Base-by-base conservation (phyloP, 2,113 vertebrate species). In the Tor tambroides region DNA sequence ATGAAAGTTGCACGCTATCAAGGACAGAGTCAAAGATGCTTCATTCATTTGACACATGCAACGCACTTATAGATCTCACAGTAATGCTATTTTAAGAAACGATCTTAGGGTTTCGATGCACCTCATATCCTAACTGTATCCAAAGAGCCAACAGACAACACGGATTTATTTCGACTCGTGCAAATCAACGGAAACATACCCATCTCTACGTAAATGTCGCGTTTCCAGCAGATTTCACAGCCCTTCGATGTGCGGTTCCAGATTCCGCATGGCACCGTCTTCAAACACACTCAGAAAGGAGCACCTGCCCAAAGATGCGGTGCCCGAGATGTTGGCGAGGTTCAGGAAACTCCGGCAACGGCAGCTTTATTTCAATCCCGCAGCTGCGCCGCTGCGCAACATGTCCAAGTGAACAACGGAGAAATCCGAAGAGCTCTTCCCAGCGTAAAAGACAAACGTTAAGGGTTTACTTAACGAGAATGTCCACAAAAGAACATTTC, bases 231-330 rank as follows among this genome's bases (percentile, higher is more conserved):
- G 92, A 11, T 54, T 89, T 92, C 76, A 92, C n/a, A 89, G 91
- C 89, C 90, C 75, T 92, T 90, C 86, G 89, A 85, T 85, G 91
- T 86, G 88, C 87, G 89, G 83, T 87, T 91, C 90, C 92, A 83
- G 19, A 90, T 74, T 92, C 91, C 91, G 91, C 94, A 95, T 95
- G 93, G 92, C 90, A 92, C 87, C 84, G 74, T 79, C 90, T 85
- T 59, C 19, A 84, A n/a, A 43, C 61, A 80, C 6, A 80, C 83
- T 63, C 87, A 88, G 71, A 75, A 59, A 84, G 14, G 15, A 77
- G 67, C 85, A 76, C 89, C 85, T 87, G 87, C 85, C 82, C 77
- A 67, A 56, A 80, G 71, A 51, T 71, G 85, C 87, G 56, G 43
- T 77, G 85, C 51, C 61, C 75, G 72, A 85, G 76, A 81, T 59